Percentiles rank a stretch among this genome's conserved stretches.
phyloP scores from a whole-genome alignment of 37 sponge, comb jelly and placozoan genomes.

The Chondrosia reniformis region DNA sequence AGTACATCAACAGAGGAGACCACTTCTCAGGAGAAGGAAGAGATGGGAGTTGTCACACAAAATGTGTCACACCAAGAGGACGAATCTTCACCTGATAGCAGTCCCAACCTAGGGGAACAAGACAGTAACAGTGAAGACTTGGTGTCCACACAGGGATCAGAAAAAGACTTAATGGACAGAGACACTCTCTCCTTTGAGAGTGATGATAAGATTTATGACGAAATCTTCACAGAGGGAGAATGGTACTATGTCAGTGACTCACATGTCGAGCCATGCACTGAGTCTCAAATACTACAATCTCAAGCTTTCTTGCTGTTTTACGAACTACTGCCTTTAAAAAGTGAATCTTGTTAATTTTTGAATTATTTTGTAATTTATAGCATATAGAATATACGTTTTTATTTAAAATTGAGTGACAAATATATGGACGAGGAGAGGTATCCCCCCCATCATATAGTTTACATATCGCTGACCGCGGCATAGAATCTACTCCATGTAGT shows the following conservation, averaged over 20 bases:
- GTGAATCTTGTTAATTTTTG: not conserved
- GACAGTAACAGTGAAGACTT: no score
- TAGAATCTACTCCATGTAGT: no score
- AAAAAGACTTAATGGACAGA: no score
- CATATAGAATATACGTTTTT: not conserved
- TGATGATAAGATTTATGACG: constrained; percentile 23
- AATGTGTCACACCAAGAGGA: no score
- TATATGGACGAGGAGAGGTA: not conserved
- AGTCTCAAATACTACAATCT: constrained; percentile 56
- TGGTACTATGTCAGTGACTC: constrained; percentile 95
- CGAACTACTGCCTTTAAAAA: constrained; percentile 59
- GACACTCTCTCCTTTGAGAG: no score
- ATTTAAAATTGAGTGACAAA: not conserved
- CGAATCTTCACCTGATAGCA: no score
- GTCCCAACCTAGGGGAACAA: no score
- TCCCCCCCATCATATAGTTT: not conserved
- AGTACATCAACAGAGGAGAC: no score
- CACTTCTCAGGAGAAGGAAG: no score
- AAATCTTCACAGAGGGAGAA: constrained; percentile 30
- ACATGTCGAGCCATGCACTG: constrained; percentile 42
- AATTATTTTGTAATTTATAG: not conserved
- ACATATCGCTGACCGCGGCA: not conserved
- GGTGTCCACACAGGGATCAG: no score
- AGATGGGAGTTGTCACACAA: no score
- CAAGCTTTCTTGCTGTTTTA: constrained; percentile 97